Evolutionary conservation across 2,113 vertebrate species (phyloP), one percentile per base, ranked within the genome.

Genomic region (Lophius piscatorius): DNA sequence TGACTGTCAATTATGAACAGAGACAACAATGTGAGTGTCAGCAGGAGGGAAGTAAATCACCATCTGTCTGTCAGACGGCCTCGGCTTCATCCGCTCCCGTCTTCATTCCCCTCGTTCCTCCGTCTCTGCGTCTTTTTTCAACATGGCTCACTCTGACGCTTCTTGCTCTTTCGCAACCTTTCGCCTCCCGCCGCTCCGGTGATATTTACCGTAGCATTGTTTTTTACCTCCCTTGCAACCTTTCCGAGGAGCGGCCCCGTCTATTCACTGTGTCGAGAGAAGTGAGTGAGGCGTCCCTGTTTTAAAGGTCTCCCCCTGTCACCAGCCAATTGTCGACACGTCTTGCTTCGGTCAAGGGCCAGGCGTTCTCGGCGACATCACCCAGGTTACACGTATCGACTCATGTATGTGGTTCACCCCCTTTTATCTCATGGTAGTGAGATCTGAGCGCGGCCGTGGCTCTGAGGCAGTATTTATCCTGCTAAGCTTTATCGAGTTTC

Each of bases 1-100:
- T 83, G 83, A 88, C 74, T 82, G 79, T 86, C 82, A 86, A 74
- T 85, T 81, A 80, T 63, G 51, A 67, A 82, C 62, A 45, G 48
- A 75, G 76, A 80, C 74, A 72, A 83, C 74, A 64, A 69, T 22
- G 40, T 35, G 72, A 55, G 73, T 76, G 67, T 87, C 78, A 17
- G 60, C 62, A 22, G 74, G 70, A 66, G 63, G 61, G 74, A 74
- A 75, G 78, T 69, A 76, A 89, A 89, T 86, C 82, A 79, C 75
- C 57, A 59, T 67, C 61, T 74, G 78, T 73, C 75, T 71, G 70
- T 83, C 79, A 77, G 69, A 21, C 20, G 14, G 60, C 70, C 59
- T 69, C 31, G 56, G 50, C 58, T 59, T 45, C 55, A 31, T 45
- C 29, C 22, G 9, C 49, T 63, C 62, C 33, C 5, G 33, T 65